Evolutionary conservation across 2,888 invertebrate species (phyloP), one percentile per base, ranked within the genome.

Genomic region (Mesorhabditis spiculigera): DNA sequence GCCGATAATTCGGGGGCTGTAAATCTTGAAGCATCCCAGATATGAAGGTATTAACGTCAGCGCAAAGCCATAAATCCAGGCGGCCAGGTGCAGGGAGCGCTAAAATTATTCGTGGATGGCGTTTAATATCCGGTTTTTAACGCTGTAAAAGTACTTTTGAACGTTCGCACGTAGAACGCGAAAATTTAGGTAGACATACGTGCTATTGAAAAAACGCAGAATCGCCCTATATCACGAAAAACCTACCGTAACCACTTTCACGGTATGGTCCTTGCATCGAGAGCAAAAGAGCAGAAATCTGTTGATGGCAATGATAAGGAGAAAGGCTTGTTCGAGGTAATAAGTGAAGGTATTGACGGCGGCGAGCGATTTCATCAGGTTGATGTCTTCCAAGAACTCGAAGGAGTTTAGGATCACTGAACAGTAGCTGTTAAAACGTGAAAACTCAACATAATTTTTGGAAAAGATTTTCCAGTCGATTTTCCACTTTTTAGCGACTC

Each of bases 221-320:
- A 28, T 28, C 28, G 28, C 28, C 1, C 28, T 28, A 28, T 28
- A 28, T 28, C 28, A 28, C 8, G 10, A 50, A 50, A 50, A 10
- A 50, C 58, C n/a, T 50, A 50, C 58, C 58, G 58, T 50, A n/a
- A 50, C 58, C 10, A 50, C n/a, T n/a, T 50, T 50, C 58, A 50
- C 8, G n/a, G 8, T 13, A 50, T 50, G n/a, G n/a, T 50, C 58
- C n/a, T 50, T 50, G 10, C 8, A 50, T n/a, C 58, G 10, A 13
- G 58, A 13, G 58, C 58, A 50, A 10, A 50, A 50, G 10, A 50
- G n/a, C 8, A 50, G 8, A 50, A 50, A 50, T 10, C 58, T 10
- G n/a, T 50, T 50, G 10, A 50, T 13, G 58, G 58, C 8, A 50
- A 50, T 50, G 58, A 50, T 50, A 10, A 50, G n/a, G n/a, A 50